phyloP scores from a whole-genome alignment of 2,888 invertebrate species.

The Euclidia mi region DNA sequence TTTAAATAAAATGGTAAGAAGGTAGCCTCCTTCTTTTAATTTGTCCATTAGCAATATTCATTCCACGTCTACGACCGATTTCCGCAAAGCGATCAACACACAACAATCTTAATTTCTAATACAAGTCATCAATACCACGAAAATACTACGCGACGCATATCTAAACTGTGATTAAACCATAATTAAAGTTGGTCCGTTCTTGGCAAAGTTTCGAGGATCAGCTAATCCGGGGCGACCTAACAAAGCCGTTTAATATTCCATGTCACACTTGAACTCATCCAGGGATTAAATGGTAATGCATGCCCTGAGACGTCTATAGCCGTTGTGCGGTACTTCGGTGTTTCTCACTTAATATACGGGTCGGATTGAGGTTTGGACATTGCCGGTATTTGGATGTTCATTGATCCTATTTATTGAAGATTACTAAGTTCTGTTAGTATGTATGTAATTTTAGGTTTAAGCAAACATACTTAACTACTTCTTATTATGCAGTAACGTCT shows the following conservation, averaged over 20 bases:
- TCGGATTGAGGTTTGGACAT: conserved; percentile 12
- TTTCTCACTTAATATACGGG: conserved; percentile 47
- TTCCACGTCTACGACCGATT: background rate
- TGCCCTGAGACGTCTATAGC: conserved; percentile 48
- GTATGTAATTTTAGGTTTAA: too few species aligned
- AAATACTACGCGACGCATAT: conserved; percentile 55
- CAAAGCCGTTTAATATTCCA: conserved; percentile 80
- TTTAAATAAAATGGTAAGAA: too few species aligned
- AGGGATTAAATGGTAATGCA: conserved; percentile 76
- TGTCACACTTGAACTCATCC: conserved; percentile 80
- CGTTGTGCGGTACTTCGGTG: conserved; percentile 28
- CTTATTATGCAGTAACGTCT: too few species aligned
- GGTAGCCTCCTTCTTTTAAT: too few species aligned
- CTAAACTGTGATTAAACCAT: conserved; percentile 67
- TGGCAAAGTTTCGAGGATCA: conserved; percentile 74
- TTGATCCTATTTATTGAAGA: background rate
- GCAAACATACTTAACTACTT: too few species aligned
- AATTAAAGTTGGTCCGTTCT: conserved; percentile 74
- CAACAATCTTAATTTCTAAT: conserved; percentile 9
- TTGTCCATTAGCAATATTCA: too few species aligned
- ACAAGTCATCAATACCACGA: conserved; percentile 46
- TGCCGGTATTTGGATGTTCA: background rate
- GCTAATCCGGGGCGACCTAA: conserved; percentile 78
- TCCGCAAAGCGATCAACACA: background rate
- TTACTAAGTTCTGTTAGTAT: too few species aligned